Evolutionary conservation across 2,888 invertebrate species (phyloP), one percentile per base, ranked within the genome.

Genomic region (Rotaria magnacalcarata): DNA sequence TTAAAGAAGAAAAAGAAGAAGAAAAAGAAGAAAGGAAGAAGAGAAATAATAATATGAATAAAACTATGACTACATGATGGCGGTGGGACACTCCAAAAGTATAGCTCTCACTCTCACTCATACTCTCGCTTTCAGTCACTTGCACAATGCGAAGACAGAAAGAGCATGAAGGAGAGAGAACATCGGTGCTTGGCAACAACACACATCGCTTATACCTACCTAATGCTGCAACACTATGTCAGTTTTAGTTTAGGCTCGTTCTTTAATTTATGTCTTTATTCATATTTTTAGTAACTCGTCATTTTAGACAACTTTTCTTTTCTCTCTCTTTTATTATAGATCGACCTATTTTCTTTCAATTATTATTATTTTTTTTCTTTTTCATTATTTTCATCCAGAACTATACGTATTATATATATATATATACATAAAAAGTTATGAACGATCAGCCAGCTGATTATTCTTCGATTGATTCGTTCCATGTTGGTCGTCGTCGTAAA

Each of bases 401-500:
- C 7, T 6, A 54, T 10, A 54, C 11, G 21, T 54, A 54, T 54
- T 19, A 54, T 54, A 54, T 24, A 56, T 8, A 56, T 19, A 54
- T 54, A 54, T 24, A 56, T 8, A 56, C 5, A n/a, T 24, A 43
- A 47, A 47, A 21, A 47, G 80, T 47, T 80, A 80, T 47, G 47
- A 80, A 80, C 47, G 80, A 80, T 47, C 80, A 43, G 47, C 24
- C 43, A 47, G 10, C 43, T n/a, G 80, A 80, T 47, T 80, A 47
- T 47, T 80, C 80, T 47, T 43, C 43, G 24, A 80, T 80, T 47
- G 47, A 80, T 80, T 43, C 80, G 16, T 80, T 80, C 11, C 80
- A 80, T 80, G 80, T 80, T 47, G 80, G 80, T 80, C 80, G 80
- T n/a, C 80, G 80, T 3, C 80, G 80, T 24, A 80, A 80, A 80